Conservation (phyloP, 2,797 vertebrate species). For the Tarsius wallacei region DNA sequence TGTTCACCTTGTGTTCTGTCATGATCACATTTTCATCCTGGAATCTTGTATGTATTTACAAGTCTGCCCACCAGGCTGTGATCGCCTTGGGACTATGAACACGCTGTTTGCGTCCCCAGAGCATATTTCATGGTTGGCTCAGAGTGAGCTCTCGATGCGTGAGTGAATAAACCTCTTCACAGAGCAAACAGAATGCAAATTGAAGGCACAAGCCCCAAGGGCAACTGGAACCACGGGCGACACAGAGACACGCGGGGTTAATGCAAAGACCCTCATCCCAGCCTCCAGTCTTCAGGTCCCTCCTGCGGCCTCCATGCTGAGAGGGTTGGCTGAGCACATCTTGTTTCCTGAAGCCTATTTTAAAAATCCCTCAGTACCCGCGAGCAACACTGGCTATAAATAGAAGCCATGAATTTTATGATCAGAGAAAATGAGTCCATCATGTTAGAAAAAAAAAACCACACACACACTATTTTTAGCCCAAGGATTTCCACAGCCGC, state of each 20-base stretch:
- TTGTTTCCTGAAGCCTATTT: slow-evolving; percentile 73
- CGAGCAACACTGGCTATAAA: slow-evolving; percentile 74
- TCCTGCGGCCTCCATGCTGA: slow-evolving; percentile 5
- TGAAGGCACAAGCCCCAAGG: background rate
- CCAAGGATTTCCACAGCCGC: slow-evolving; percentile 74
- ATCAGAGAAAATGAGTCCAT: slow-evolving; percentile 82
- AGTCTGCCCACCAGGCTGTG: background rate
- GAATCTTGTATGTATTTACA: background rate
- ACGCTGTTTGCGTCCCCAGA: background rate
- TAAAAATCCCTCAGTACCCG: slow-evolving; percentile 67
- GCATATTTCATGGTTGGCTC: background rate
- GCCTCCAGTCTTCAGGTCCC: background rate
- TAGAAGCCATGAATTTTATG: slow-evolving; percentile 81
- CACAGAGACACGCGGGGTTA: slow-evolving; percentile 4
- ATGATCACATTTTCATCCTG: background rate
- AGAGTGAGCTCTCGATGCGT: background rate
- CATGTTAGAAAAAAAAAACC: slow-evolving; percentile 63
- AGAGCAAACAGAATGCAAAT: background rate
- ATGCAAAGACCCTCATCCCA: background rate
- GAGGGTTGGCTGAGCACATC: slow-evolving; percentile 43
- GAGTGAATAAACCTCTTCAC: slow-evolving; percentile 23
- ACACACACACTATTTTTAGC: slow-evolving; percentile 77
- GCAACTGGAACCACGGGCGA: background rate
- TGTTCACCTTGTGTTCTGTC: rapidly evolving
- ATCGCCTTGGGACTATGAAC: rapidly evolving